A percentile compares a stretch with the other conserved stretches of the same genome.
Evolutionary conservation across 2,797 vertebrate species (phyloP).

Genomic region (Syncerus caffer): DNA sequence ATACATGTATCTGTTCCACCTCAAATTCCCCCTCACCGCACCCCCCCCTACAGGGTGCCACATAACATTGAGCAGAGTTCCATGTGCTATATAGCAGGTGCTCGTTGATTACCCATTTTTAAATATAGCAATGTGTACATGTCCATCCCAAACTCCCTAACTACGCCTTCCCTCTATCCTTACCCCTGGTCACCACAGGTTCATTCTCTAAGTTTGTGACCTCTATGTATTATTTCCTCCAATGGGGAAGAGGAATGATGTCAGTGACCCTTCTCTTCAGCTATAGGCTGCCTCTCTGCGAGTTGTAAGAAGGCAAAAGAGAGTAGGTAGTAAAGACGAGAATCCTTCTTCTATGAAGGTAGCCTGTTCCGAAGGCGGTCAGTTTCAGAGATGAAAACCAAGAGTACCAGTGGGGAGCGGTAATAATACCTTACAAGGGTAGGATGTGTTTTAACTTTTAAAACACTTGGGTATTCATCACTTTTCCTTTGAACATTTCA

Average conservation of each 20-base stretch:
- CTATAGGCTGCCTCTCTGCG: not conserved
- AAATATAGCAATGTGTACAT: not conserved
- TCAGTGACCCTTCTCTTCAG: not conserved
- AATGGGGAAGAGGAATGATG: constrained; percentile 16
- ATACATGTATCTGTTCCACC: not conserved
- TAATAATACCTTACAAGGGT: not conserved
- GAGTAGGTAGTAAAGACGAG: not conserved
- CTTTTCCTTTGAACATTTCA: constrained; percentile 10
- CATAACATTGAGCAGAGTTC: not conserved
- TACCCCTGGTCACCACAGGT: not conserved
- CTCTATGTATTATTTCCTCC: constrained; percentile 23
- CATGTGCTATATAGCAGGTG: not conserved
- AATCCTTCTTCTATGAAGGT: not conserved
- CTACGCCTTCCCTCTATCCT: not conserved
- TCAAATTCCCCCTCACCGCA: not conserved
- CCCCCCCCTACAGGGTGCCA: not conserved
- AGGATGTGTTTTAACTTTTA: not conserved
- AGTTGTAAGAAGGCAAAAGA: not conserved
- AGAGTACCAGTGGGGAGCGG: not conserved
- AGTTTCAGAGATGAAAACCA: not conserved
- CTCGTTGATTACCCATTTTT: not conserved
- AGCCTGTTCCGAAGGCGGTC: not conserved
- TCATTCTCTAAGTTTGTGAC: not conserved
- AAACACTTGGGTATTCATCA: not conserved
- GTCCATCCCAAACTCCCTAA: not conserved